Evolutionary conservation across 2,888 invertebrate species (phyloP).

Genomic region (Lasioglossum morio): DNA sequence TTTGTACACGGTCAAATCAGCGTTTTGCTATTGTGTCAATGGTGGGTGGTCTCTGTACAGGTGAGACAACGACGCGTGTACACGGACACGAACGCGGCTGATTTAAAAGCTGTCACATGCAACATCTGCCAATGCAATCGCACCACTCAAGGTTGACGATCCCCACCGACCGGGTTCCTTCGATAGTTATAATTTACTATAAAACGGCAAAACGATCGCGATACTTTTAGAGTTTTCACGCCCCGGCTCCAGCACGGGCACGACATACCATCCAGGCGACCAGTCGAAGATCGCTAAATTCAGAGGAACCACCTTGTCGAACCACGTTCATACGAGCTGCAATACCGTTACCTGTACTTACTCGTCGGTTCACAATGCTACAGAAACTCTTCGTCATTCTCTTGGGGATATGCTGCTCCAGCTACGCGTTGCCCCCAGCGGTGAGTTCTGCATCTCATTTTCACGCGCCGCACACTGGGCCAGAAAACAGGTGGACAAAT

Average conservation of each 20-base stretch:
- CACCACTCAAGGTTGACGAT: conserved; percentile 82
- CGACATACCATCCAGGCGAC: background rate
- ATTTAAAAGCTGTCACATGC: conserved; percentile 82
- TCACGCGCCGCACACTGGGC: background rate
- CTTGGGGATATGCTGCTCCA: conserved; percentile 57
- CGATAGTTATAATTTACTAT: conserved; percentile 85
- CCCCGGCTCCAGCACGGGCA: conserved; percentile 70
- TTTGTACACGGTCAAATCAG: conserved; percentile 36
- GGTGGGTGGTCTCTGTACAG: conserved; percentile 50
- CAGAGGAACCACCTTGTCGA: conserved; percentile 18
- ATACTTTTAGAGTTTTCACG: conserved; percentile 80
- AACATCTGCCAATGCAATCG: conserved; percentile 85
- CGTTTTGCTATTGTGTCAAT: conserved; percentile 15
- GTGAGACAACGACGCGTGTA: conserved; percentile 63
- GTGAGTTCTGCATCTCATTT: conserved; percentile 69
- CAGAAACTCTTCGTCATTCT: conserved; percentile 33
- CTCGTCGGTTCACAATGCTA: conserved; percentile 34
- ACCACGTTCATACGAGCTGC: conserved; percentile 16
- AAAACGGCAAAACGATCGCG: conserved; percentile 83
- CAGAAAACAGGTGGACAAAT: too few species aligned
- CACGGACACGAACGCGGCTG: conserved; percentile 68
- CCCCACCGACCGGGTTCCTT: conserved; percentile 74
- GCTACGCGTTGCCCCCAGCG: conserved; percentile 72
- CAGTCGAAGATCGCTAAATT: conserved; percentile 11
- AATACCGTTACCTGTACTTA: background rate